Percentiles rank a stretch among this genome's conserved stretches.
These are phyloP conservation scores for Panopea generosa DNA, from an alignment of 2,888 invertebrate species.

Conservation along the genomic window DNA sequence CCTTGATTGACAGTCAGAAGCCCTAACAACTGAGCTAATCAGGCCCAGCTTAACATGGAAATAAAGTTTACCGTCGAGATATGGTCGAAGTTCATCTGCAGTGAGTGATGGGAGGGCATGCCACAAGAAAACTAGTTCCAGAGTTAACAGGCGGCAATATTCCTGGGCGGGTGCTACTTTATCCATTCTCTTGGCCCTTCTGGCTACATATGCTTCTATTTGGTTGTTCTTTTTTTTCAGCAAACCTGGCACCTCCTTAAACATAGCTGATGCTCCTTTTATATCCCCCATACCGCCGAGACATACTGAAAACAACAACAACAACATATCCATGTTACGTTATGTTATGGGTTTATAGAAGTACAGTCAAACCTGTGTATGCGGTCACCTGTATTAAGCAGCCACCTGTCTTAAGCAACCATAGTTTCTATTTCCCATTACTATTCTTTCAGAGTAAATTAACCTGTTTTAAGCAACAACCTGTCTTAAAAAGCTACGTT, in stretches of 20 bases:
- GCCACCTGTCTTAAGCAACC: no score
- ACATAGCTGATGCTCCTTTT: conserved; percentile 82
- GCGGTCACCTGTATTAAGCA: no score
- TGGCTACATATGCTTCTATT: conserved; percentile 85
- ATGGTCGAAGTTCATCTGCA: conserved; percentile 72
- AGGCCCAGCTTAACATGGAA: no score
- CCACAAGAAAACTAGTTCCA: conserved; percentile 90
- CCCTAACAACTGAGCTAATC: no score
- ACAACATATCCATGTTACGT: no score
- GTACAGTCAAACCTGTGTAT: no score
- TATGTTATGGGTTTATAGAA: no score
- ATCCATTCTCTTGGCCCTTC: conserved; percentile 83
- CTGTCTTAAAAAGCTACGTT: no score
- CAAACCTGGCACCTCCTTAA: conserved; percentile 85
- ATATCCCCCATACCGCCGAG: conserved; percentile 86
- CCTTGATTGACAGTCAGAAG: no score
- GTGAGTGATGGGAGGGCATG: conserved; percentile 87
- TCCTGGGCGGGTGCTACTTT: conserved; percentile 81
- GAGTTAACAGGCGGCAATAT: conserved; percentile 88
- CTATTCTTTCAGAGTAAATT: no score
- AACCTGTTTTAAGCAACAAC: no score
- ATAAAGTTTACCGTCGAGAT: conserved; percentile 16
- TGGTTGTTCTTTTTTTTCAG: conserved; percentile 85
- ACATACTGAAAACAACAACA: conserved; percentile 86
- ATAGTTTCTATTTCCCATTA: no score